A percentile compares a stretch with the other conserved stretches of the same genome.
Evolutionary conservation across 2,797 vertebrate genomes (phyloP).

Genomic region (Spondyliosoma cantharus): DNA sequence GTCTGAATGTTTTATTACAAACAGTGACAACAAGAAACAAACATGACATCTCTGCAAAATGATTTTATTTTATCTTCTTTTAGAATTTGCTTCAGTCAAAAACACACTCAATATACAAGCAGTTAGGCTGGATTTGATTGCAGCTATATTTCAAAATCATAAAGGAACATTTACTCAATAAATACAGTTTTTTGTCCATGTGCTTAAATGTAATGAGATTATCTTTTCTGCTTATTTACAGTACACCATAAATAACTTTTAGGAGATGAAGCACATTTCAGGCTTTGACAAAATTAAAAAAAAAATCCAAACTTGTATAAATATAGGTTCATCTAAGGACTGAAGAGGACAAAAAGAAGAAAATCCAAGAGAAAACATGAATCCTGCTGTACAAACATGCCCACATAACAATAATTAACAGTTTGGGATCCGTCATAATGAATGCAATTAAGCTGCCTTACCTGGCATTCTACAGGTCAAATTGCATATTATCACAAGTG

Average conservation of each 20-base stretch:
- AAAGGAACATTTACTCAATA: constrained; percentile 92
- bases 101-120: constrained; percentile 73
- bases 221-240: constrained; percentile 84
- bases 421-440: constrained; percentile 25
- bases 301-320: constrained; percentile 87
- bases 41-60: constrained; percentile 59
- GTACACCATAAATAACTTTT: constrained; percentile 95
- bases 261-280: constrained; percentile 87
- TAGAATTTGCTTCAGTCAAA: constrained; percentile 65
- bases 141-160: constrained; percentile 91
- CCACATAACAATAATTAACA: constrained; percentile 42
- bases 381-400: constrained; percentile 55
- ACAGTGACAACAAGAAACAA: background rate
- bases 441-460: constrained; percentile 41
- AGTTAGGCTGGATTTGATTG: constrained; percentile 76
- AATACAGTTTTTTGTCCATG: constrained; percentile 95
- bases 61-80: constrained; percentile 67
- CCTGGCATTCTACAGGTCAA: constrained; percentile 27
- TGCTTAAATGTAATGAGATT: constrained; percentile 83
- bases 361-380: constrained; percentile 31
- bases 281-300: constrained; percentile 83
- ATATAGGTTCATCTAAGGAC: constrained; percentile 78
- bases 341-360: constrained; percentile 29
- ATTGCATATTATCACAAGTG: constrained; percentile 67
- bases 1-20: background rate